Evolutionary conservation across 2,113 vertebrate genomes (phyloP), one percentile per base, ranked within the genome.

Genomic region (Tragelaphus buxtoni): DNA sequence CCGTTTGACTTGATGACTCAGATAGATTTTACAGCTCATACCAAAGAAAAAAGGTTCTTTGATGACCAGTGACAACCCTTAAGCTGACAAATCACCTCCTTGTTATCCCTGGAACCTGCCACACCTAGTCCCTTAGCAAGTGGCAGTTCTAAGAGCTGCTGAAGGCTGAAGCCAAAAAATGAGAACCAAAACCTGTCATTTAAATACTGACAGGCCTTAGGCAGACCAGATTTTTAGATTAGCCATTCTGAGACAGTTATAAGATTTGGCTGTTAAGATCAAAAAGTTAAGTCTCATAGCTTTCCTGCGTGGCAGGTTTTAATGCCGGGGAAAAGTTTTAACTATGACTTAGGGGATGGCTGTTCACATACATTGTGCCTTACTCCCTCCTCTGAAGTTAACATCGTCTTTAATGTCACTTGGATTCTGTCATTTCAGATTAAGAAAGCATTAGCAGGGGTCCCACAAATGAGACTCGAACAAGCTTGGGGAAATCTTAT

Each of bases 11-110:
- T 94, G 55, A 63, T 96, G 90, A 96, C 88, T 97, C 63, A 42
- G 51, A 85, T 74, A 79, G 47, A 86, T 97, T 97, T 96, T 94
- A 96, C 6, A 96, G 77, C 39, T 95, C 51, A 80, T 81, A 90
- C 30, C 55, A 95, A 93, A 95, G 56, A 76, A 95, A 85, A 88
- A 94, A 87, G 65, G 55, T 20, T 76, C 87, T 97, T 55, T 96
- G 95, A 97, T 96, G 90, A 84, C 95, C 95, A 96, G 88, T 92
- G 92, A 94, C 95, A 96, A 69, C 35, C 35, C 35, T 79, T 94
- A 96, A 96, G 90, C 85, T 91, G 92, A 97, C 96, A 98, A 94
- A 96, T 97, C 90, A 92, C 81, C 96, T 95, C 85, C 95, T 88
- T 93, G 56, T 96, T 96, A 94, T 51, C 81, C 39, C 56, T 97